Base-by-base conservation (phyloP, 2,888 invertebrate species). In the Ariolimax columbianus region DNA sequence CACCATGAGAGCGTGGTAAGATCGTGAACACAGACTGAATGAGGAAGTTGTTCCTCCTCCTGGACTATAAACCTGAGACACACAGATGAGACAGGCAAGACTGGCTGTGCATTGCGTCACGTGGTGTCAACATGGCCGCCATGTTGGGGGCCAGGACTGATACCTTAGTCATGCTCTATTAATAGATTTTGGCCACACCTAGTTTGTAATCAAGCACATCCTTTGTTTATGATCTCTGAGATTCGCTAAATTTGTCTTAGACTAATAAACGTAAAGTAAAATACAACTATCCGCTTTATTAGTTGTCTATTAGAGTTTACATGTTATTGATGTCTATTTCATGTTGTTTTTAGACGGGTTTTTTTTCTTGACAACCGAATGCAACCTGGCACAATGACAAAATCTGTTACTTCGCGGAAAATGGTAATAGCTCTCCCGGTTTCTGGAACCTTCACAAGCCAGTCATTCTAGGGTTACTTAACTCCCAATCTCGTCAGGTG, bases 111-210 rank as follows among this genome's bases (percentile, higher is more conserved):
- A 81, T 85, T 81, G 40, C 75, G 51, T 85, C 85, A 85, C 81
- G 85, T 85, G 85, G 81, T 85, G 81, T 85, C 75, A 85, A 85
- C 85, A 85, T 43, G 47, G 85, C 85, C 81, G 77, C 84, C 43
- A 43, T 55, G 78, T 78, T 79, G 55, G 66, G 75, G 75, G 84
- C 72, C 77, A 66, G 47, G 80, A 66, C 47, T 47, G 17, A 7
- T 17, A 47, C 47, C 84, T 84, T 72, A 84, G 84, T 84, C 79
- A 84, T 47, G 14, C 23, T 9, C 73, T 84, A 84, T 79, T 79
- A 79, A 84, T 84, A 84, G 84, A 6, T 40, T 2, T 33, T 3
- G 40, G 73, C 55, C 51, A 77, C 47, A 33, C 66, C 66, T n/a
- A 63, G 59, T n/a, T 63, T 7, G 26, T 63, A 63, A n/a, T 26